Percentiles rank a stretch among this genome's conserved stretches.
These are phyloP conservation scores for Amia ocellicauda DNA, from an alignment of 2,113 vertebrate species.

Conservation along the genomic window DNA sequence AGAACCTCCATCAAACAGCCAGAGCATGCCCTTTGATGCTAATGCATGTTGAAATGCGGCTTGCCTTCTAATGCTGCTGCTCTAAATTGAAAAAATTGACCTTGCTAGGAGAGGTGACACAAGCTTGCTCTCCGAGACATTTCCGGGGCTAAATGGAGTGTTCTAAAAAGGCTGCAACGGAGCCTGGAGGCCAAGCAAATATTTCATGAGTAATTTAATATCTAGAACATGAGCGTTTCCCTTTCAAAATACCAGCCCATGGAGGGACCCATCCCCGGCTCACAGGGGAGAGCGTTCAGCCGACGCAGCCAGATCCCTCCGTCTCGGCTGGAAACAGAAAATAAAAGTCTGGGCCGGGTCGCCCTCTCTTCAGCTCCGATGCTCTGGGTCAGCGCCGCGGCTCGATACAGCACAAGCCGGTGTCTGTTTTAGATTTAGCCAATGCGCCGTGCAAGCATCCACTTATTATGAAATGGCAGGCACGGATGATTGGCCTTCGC, in stretches of 20 bases:
- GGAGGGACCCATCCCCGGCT: constrained; percentile 48
- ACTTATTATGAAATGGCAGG: no score
- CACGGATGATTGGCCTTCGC: no score
- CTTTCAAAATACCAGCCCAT: constrained; percentile 46
- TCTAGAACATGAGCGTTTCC: constrained; percentile 62
- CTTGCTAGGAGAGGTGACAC: constrained; percentile 58
- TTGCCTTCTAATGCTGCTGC: constrained; percentile 48
- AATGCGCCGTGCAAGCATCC: no score
- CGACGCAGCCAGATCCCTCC: no score
- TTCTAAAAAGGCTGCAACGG: constrained; percentile 45
- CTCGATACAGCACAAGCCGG: background rate
- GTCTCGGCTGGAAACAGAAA: background rate
- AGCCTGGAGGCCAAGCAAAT: constrained; percentile 62
- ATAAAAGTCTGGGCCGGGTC: background rate
- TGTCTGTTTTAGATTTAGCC: background rate
- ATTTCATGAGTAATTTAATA: constrained; percentile 80
- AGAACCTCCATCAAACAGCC: background rate
- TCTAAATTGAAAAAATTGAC: constrained; percentile 70
- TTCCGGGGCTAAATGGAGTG: constrained; percentile 54
- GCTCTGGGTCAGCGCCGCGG: background rate
- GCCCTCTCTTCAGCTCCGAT: background rate
- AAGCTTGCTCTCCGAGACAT: constrained; percentile 46
- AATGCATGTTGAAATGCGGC: constrained; percentile 50
- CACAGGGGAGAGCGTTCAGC: background rate
- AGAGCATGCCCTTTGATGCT: constrained; percentile 41